These are phyloP conservation scores for Nephrotoma guestfalica DNA, from an alignment of 2,888 invertebrate genomes.

Conservation along the genomic window DNA sequence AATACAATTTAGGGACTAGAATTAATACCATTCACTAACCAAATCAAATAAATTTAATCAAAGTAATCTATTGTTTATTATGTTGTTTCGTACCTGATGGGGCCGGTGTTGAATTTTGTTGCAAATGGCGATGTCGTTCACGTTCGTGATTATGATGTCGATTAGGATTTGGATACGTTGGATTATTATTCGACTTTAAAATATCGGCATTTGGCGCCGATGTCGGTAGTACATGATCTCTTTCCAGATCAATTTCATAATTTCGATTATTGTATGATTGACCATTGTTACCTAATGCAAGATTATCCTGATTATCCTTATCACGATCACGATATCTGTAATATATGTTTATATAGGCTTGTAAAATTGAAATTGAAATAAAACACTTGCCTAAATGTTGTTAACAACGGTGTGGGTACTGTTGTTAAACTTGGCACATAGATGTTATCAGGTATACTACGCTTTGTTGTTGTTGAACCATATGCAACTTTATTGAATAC, in stretches of 20 bases:
- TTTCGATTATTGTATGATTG: slow-evolving; percentile 22
- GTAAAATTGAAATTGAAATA: background rate
- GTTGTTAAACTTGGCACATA: slow-evolving; percentile 45
- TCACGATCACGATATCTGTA: slow-evolving; percentile 11
- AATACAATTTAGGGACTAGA: too few relatives aligned
- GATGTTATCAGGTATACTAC: slow-evolving; percentile 47
- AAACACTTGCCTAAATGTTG: slow-evolving; percentile 36
- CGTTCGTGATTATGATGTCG: slow-evolving; percentile 33
- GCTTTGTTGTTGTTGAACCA: slow-evolving; percentile 50
- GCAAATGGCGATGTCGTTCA: slow-evolving; percentile 23
- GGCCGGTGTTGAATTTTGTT: slow-evolving; percentile 27
- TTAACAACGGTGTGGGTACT: slow-evolving; percentile 44
- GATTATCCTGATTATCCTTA: slow-evolving; percentile 17
- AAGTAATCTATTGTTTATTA: background rate
- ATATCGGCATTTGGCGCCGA: slow-evolving; percentile 66
- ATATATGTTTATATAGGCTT: background rate
- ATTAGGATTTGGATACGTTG: slow-evolving; percentile 59
- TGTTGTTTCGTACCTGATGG: slow-evolving; percentile 23
- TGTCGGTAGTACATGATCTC: slow-evolving; percentile 58
- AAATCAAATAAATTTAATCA: background rate
- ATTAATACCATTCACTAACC: background rate
- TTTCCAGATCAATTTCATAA: slow-evolving; percentile 55
- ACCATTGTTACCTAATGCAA: background rate
- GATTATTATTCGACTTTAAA: slow-evolving; percentile 60
- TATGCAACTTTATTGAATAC: slow-evolving; percentile 55